Percentiles rank a stretch among this genome's conserved stretches.
These are phyloP conservation scores for Pseudachorutes palmiensis DNA, from an alignment of 1,140 invertebrate genomes.

Conservation along the genomic window DNA sequence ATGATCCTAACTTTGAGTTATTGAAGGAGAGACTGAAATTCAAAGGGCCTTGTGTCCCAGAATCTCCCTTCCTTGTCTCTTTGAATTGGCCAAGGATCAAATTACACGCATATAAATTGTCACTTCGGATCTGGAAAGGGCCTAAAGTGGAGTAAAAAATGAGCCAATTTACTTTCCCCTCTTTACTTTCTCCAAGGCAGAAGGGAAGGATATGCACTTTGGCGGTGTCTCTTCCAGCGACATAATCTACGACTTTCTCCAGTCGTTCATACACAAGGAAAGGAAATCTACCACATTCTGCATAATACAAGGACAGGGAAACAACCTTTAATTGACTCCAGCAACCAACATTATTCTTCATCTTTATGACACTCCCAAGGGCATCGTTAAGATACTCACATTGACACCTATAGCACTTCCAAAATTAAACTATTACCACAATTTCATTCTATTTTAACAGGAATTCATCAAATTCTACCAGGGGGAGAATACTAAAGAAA, in stretches of 20 bases:
- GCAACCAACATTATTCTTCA: constrained; percentile 25
- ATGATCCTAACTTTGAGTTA: constrained; percentile 9
- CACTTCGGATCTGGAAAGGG: constrained; percentile 15
- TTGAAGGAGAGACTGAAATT: no score
- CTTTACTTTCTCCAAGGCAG: constrained; percentile 1
- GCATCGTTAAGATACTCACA: constrained; percentile 13
- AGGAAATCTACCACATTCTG: no score
- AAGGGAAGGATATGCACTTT: constrained; percentile 12
- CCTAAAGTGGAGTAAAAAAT: constrained; percentile 6
- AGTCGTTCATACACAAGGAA: no score
- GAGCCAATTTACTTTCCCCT: constrained; percentile 13
- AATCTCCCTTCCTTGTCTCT: not conserved
- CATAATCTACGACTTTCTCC: not conserved
- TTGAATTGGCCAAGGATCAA: constrained; percentile 21
- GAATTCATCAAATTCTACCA: no score
- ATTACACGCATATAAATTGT: constrained; percentile 23
- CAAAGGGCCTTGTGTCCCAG: no score
- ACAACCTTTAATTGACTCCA: constrained; percentile 24
- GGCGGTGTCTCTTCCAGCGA: not conserved
- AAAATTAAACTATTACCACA: not conserved
- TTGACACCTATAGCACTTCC: no score
- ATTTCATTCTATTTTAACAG: not conserved
- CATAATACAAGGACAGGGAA: no score
- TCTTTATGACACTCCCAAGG: constrained; percentile 25
- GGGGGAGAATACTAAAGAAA: no score